Evolutionary conservation across 2,888 invertebrate genomes (phyloP), one percentile per base, ranked within the genome.

Genomic region (Eucera pruinosa): DNA sequence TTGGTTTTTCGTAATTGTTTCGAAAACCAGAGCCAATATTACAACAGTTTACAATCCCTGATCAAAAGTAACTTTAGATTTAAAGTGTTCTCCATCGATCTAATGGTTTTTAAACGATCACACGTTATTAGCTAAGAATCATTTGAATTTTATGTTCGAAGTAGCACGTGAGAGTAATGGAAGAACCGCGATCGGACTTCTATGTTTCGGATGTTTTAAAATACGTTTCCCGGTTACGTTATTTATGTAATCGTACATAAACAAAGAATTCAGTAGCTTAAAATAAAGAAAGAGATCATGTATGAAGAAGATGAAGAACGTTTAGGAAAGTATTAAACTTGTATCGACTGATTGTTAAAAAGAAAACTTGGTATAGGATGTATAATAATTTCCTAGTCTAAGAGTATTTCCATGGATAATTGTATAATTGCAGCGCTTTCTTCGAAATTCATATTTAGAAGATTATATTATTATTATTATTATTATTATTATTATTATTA

Each of bases 251-350:
- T 54, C 33, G 9, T 72, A 72, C 62, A 72, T 77, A 71, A 67
- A 62, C 3, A 20, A 54, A 61, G 9, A 47, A 66, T 64, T 64
- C 15, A 52, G 39, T 52, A 50, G 54, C 27, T 13, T 66, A 45
- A 58, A n/a, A 20, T 45, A 27, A 33, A 61, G 25, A 45, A 15
- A 36, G 41, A 66, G 33, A 78, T 41, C 48, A 33, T n/a, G 11
- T 33, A 11, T 47, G 47, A 5, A 36, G 43, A n/a, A n/a, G n/a
- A n/a, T n/a, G n/a, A n/a, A n/a, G 13, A 33, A 36, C 1, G 23
- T 41, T n/a, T 79, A 61, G 50, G 50, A 76, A 81, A 83, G 82
- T 83, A 82, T 84, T 80, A 80, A n/a, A 79, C 7, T 75, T 69
- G 25, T 76, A 70, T 74, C 33, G 80, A 84, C 78, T 80, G 80